Conservation (phyloP, 2,113 vertebrate species). For the Tupaia chinensis region DNA sequence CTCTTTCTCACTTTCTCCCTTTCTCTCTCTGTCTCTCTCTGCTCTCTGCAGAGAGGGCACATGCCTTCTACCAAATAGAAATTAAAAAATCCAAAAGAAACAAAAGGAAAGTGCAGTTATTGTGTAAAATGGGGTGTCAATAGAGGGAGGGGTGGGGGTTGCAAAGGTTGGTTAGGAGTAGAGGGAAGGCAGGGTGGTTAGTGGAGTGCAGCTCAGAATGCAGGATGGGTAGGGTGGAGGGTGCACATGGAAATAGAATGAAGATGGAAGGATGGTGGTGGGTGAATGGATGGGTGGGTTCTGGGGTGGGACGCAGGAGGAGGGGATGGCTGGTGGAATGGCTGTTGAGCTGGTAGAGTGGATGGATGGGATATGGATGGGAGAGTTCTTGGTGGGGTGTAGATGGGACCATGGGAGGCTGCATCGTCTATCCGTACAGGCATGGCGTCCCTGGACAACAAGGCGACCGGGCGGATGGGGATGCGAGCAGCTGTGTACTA, state of each 20-base stretch:
- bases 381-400: background rate
- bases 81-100: no score
- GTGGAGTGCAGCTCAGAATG: background rate
- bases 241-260: background rate
- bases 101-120: background rate
- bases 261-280: background rate
- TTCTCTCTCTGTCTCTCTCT: no score
- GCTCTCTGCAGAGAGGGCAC: no score
- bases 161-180: background rate
- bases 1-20: no score
- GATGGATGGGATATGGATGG: background rate
- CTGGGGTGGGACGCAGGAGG: background rate
- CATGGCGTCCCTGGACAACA: constrained; percentile 96
- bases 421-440: constrained; percentile 85
- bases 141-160: background rate
- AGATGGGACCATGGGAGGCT: no score
- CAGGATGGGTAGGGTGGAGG: background rate
- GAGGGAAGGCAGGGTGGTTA: background rate
- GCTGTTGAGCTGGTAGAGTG: background rate
- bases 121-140: background rate
- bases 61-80: no score
- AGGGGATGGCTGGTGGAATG: background rate
- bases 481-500: constrained; percentile 95
- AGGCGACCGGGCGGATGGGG: constrained; percentile 96
- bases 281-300: background rate